Evolutionary conservation across 2,113 vertebrate species (phyloP), one percentile per base, ranked within the genome.

Genomic region (Xiphorhynchus elegans): DNA sequence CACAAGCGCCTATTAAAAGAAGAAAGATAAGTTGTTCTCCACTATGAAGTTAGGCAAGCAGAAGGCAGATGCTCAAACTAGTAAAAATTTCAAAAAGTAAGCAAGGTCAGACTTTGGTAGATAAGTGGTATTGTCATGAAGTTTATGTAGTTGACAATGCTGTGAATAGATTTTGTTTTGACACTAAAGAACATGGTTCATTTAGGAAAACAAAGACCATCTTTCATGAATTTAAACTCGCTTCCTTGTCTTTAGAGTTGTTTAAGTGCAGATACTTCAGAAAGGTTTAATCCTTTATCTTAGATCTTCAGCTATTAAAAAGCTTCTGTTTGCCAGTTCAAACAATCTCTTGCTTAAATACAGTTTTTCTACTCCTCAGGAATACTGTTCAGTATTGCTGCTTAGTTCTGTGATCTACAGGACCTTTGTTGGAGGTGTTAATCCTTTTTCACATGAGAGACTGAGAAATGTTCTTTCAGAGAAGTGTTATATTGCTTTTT

Each of bases 401-500:
- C 97, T 97, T 76, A 89, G 96, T 95, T 97, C 98, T 98, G 98
- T 97, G 97, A 97, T 98, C 98, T 92, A 87, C 96, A 91, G 89
- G 97, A 98, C 97, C 97, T 98, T 98, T 98, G 98, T 98, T 98
- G 97, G 97, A 98, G 97, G 98, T 98, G 98, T 97, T 98, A 98
- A 98, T 98, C 98, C 98, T 97, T 98, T 98, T 98, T 98, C 98
- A 98, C 98, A 98, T 97, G 98, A 98, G 98, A 98, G 98, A 97
- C 97, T 98, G 96, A 98, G 98, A 98, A 98, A 97, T 91, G 98
- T 79, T 97, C 98, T 98, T 98, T 98, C 97, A 98, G 97, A 97
- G 96, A 97, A 98, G 97, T 98, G 97, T 98, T 98, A 98, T 97
- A 98, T 98, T 98, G 98, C 97, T 95, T 97, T 96, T 97, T 96